A percentile compares a stretch with the other conserved stretches of the same genome.
Evolutionary conservation across 2,113 vertebrate species (phyloP).

Genomic region (Acanthisitta chloris): DNA sequence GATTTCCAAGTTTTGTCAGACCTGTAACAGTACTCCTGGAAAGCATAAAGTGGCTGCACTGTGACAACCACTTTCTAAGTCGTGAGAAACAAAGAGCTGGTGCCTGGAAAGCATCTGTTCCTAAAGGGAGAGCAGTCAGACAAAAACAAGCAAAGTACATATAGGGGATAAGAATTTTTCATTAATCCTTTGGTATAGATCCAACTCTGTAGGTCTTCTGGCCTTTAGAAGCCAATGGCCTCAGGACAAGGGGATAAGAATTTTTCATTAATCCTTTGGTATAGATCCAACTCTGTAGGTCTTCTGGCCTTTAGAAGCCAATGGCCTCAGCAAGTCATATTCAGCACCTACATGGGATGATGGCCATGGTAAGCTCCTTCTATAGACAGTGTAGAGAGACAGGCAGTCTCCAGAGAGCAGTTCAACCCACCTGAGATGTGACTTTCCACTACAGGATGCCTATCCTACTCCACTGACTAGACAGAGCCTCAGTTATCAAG

Average conservation of each 20-base stretch:
- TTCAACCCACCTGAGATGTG: not conserved
- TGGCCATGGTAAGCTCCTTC: not conserved
- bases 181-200: not conserved
- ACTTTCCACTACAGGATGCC: not conserved
- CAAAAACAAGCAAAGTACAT: not conserved
- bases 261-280: not conserved
- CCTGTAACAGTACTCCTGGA: not conserved
- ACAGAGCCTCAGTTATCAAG: not conserved
- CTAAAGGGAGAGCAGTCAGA: not conserved
- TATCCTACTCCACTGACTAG: not conserved
- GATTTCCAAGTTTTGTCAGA: not conserved
- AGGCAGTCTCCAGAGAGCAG: not conserved
- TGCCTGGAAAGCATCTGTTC: not conserved
- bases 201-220: not conserved
- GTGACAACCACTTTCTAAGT: not conserved
- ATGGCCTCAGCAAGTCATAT: not conserved
- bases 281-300: not conserved
- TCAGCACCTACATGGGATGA: not conserved
- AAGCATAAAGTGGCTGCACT: not conserved
- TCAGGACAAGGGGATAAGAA: no score
- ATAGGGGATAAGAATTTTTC: not conserved
- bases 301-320: not conserved
- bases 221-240: not conserved
- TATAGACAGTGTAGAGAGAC: not conserved
- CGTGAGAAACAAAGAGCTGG: not conserved